Evolutionary conservation across 2,113 vertebrate species (phyloP), one percentile per base, ranked within the genome.

Genomic region (Tiliqua scincoides): DNA sequence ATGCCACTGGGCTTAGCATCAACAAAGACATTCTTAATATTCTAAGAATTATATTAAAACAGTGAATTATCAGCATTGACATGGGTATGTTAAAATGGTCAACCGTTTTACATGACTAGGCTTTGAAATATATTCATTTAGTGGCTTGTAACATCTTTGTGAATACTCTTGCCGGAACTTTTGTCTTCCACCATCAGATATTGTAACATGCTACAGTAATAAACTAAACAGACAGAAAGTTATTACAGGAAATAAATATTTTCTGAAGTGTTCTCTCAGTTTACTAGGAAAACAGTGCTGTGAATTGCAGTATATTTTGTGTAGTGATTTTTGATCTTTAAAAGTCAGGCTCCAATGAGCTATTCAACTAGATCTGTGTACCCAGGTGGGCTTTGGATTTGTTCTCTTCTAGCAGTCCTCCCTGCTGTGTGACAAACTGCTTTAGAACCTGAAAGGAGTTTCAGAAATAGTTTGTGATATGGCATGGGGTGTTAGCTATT

Each of bases 111-210:
- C 15, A 18, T 10, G 10, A 67, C 40, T 54, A 25, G 63, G 37
- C 59, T 80, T 52, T 4, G 0, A 17, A 1, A 67, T 18, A 0
- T 6, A 32, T 32, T 87, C 9, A 48, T 61, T 82, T 79, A 89
- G 40, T 14, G 0, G 65, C 79, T 88, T 85, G 76, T 87, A 73
- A 70, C 3, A 62, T 65, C 77, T 79, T 79, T 80, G 54, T 0
- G 0, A 83, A 65, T 88, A 20, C 1, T 89, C 77, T 57, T 0
- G 37, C 4, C 76, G 1, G 40, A 7, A 23, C 37, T 54, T 59
- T 23, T 62, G 25, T 86, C 25, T 87, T 88, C 48, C 79, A 59
- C 83, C 89, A 73, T 87, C 89, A 92, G 84, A 87, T 85, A 17
- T 79, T 89, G 59, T 79, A 92, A 43, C 12, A 70, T 82, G 43